Evolutionary conservation across 2,797 vertebrate species (phyloP), one percentile per base, ranked within the genome.

Genomic region (Lacerta bilineata): DNA sequence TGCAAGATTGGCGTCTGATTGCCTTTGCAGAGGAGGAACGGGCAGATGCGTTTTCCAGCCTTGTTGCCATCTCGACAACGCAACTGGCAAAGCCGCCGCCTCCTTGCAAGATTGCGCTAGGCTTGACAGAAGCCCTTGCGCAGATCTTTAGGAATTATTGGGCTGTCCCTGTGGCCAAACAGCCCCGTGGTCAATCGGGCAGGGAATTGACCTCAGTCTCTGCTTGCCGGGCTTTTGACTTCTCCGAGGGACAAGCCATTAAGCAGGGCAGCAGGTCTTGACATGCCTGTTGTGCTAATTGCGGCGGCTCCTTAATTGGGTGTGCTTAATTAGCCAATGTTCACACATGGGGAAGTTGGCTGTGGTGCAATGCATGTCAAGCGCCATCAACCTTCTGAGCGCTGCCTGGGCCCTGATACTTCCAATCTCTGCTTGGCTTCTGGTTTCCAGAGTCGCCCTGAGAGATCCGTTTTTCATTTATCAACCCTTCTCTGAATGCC

Each of bases 281-380:
- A 80, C 88, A 66, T 86, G 86, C 87, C 87, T 83, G 75, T 88
- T 83, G 87, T 89, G 33, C 90, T 92, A 92, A 94, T 94, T 93
- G 86, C 66, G 61, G 33, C 80, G 9, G 17, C 83, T 93, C 75
- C 83, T 94, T 79, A 77, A 88, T 94, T 94, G 94, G 88, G 33
- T 79, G 88, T 90, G 92, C 93, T 92, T 93, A 91, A 95, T 95
- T 93, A 94, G 88, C 86, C 92, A 29, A 8, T 18, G 27, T 88
- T 92, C 87, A 15, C 79, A 15, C 83, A 91, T 13, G 4, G 0
- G 76, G 93, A 88, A 91, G 80, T 89, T 6, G 3, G 13, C 50
- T 2, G 3, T 46, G 85, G 68, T 84, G 7, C 9, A 11, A 71
- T 1, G 0, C 0, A 0, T 84, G 20, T 87, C 81, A 1, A 68